phyloP scores from a whole-genome alignment of 2,888 invertebrate genomes.

The Netelia fuscicornis region DNA sequence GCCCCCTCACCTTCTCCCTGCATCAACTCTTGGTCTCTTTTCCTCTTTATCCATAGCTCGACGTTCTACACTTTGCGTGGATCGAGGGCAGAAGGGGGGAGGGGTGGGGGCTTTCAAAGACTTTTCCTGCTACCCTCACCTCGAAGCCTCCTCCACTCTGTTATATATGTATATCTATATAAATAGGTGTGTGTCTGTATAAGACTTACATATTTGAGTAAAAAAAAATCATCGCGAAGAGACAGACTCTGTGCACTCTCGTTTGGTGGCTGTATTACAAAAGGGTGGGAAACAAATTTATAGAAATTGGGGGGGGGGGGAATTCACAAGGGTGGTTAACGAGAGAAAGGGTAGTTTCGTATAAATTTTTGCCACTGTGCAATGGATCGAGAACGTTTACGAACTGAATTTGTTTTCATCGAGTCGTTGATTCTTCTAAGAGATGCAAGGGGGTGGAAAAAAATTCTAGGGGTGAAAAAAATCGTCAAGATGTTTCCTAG shows the following conservation, averaged over 20 bases:
- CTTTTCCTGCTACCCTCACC: constrained; percentile 78
- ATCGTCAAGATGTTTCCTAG: neutral
- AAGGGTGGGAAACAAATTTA: constrained; percentile 47
- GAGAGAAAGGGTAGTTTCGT: too few species aligned
- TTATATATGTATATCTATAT: constrained; percentile 52
- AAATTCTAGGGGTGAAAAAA: too few species aligned
- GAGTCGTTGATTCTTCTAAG: too few species aligned
- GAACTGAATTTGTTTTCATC: too few species aligned
- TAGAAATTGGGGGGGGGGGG: too few species aligned
- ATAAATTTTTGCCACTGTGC: too few species aligned
- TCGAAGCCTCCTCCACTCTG: constrained; percentile 58
- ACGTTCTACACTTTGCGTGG: constrained; percentile 60
- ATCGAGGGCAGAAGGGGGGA: constrained; percentile 62
- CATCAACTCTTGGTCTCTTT: constrained; percentile 33
- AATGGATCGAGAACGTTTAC: too few species aligned
- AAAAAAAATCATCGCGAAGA: too few species aligned
- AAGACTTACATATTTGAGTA: too few species aligned
- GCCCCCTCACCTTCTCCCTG: constrained; percentile 15
- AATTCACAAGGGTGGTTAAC: too few species aligned
- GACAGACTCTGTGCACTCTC: constrained; percentile 35
- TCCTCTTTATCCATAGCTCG: constrained; percentile 36
- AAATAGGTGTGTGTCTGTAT: neutral
- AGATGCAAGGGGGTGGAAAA: too few species aligned
- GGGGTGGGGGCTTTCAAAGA: constrained; percentile 80
- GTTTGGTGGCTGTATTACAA: constrained; percentile 33